Evolutionary conservation across 2,888 invertebrate genomes (phyloP).

Genomic region (Amphipoea lucens): DNA sequence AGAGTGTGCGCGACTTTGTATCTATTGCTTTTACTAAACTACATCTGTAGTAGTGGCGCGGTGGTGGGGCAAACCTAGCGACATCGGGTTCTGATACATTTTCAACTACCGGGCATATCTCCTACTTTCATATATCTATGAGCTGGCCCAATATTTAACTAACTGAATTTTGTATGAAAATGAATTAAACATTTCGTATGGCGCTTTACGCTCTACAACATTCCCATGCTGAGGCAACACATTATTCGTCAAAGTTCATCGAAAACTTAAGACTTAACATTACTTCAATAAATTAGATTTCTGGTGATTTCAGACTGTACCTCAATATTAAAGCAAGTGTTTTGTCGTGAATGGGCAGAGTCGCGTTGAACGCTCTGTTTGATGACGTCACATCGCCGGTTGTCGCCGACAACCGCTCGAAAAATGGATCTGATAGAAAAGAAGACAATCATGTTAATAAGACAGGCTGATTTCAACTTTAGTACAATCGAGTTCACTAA

Average conservation of each 20-base stretch:
- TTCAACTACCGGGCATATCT: too few relatives aligned
- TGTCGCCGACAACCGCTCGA: constrained; percentile 90
- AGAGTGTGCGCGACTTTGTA: too few relatives aligned
- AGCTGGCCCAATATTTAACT: neutral
- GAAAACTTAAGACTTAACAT: neutral
- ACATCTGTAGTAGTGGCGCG: too few relatives aligned
- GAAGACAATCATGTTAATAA: neutral
- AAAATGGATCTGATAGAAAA: constrained; percentile 88
- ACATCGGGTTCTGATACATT: too few relatives aligned
- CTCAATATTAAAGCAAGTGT: constrained; percentile 84
- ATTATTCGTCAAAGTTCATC: neutral
- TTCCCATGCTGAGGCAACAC: neutral
- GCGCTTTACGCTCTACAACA: neutral
- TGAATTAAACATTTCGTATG: neutral
- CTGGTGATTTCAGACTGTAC: constrained; percentile 66
- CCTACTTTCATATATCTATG: too few relatives aligned
- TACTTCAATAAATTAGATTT: neutral
- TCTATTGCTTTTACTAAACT: too few relatives aligned
- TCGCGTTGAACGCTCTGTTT: constrained; percentile 91
- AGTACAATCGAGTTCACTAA: neutral
- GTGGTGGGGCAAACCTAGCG: too few relatives aligned
- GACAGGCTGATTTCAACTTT: neutral
- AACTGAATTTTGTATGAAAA: neutral
- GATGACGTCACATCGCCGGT: constrained; percentile 91
- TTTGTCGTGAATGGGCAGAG: constrained; percentile 88